Percentiles rank a stretch among this genome's conserved stretches.
Evolutionary conservation across 2,113 vertebrate genomes (phyloP).

Genomic region (Zosterops pallidus): DNA sequence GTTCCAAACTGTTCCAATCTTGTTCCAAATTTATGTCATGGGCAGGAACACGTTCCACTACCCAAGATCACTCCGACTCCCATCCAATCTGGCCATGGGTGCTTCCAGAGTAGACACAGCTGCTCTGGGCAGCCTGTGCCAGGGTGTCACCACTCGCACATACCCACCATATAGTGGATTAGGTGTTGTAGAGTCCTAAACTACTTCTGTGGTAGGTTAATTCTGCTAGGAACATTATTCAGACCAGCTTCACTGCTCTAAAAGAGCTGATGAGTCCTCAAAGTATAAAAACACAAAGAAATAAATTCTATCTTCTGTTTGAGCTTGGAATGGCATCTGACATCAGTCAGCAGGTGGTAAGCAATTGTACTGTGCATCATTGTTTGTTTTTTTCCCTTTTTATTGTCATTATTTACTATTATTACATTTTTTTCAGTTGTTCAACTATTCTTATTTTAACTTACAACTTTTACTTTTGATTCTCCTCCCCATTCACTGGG

Average conservation of each 20-base stretch:
- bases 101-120: neutral
- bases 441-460: neutral
- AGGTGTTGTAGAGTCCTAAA: neutral
- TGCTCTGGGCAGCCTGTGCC: neutral
- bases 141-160: neutral
- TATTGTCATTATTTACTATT: neutral
- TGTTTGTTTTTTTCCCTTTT: neutral
- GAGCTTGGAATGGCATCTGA: neutral
- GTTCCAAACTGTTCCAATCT: neutral
- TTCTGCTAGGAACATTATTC: neutral
- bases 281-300: neutral
- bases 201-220: neutral
- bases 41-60: neutral
- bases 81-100: fast-evolving
- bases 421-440: neutral
- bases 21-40: neutral
- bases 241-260: neutral
- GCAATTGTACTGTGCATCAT: neutral
- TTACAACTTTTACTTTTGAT: neutral
- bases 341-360: fast-evolving
- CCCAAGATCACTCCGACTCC: neutral
- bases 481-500: neutral
- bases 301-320: neutral
- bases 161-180: fast-evolving
- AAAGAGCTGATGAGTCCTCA: neutral